These are phyloP conservation scores for Chymomyza fuscimana DNA, from an alignment of 2,888 invertebrate species.

Conservation along the genomic window DNA sequence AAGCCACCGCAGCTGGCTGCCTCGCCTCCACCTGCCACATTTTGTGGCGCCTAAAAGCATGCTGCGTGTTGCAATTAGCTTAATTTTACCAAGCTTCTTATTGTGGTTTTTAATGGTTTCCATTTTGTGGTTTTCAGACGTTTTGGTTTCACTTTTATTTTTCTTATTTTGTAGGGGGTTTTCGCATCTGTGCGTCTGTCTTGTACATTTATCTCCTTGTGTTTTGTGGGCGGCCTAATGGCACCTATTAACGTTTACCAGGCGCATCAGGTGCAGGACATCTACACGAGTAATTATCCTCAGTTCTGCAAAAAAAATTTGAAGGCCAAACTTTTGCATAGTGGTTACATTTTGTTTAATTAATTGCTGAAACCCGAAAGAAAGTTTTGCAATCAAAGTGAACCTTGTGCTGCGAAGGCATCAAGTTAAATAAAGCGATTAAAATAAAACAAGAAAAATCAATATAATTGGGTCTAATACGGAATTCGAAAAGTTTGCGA, in stretches of 20 bases:
- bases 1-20: constrained; percentile 18
- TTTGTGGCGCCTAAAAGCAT: constrained; percentile 27
- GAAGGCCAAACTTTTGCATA: constrained; percentile 6
- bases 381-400: background rate
- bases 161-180: too few species aligned
- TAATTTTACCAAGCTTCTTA: constrained; percentile 31
- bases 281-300: constrained; percentile 36
- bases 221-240: constrained; percentile 40
- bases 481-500: too few species aligned
- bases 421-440: background rate
- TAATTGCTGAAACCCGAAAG: background rate
- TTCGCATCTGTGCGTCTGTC: background rate
- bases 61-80: constrained; percentile 44
- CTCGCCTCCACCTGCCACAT: background rate
- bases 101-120: constrained; percentile 37
- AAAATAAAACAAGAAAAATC: background rate
- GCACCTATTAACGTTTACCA: constrained; percentile 36
- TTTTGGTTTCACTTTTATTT: background rate
- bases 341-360: background rate
- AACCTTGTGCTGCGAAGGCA: background rate
- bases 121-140: constrained; percentile 1
- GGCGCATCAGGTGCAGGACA: constrained; percentile 25
- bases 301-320: constrained; percentile 8
- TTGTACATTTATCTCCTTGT: background rate
- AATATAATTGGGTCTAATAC: background rate